Base-by-base conservation (phyloP, 2,888 invertebrate species). In the Carcina quercana region DNA sequence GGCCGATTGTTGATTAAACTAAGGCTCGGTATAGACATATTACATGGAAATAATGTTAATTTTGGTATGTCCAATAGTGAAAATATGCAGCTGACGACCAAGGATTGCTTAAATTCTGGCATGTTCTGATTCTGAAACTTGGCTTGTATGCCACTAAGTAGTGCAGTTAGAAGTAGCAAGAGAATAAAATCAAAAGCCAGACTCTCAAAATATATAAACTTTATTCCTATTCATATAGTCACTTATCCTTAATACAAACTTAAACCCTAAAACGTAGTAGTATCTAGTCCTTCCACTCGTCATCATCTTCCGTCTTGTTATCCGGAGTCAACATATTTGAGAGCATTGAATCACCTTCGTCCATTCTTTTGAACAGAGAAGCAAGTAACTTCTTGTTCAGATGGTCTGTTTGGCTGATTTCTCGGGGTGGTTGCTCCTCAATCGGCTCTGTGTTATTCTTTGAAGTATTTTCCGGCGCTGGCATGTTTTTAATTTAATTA, bases 341-440 rank as follows among this genome's bases (percentile, higher is more conserved):
- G 28, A 68, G 33, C 14, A 42, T 37, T 15, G 71, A 59, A 41
- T 58, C 64, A 3, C 63, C 73, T 37, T 80, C 71, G 19, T 88
- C 88, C 70, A 91, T 82, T 39, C 87, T 72, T 32, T 87, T 82
- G 38, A 90, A 76, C 35, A 90, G 74, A 0, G 89, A 89, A 34
- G 87, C 79, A 28, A 91, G 65, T 31, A 91, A 67, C 50, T 86
- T 86, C 60, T 90, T 90, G 57, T 91, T 91, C 35, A 91, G 52
- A 42, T 84, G 86, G 57, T 91, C 91, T 1, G 89, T 91, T 62
- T 86, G 87, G 7, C 87, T 87, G 37, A 86, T 60, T 65, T 87
- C 88, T 30, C 86, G 59, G 0, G 58, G 43, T 5, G 79, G 72
- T 30, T 59, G 64, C 6, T 66, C 63, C 28, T 55, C 57, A n/a